Evolutionary conservation across 2,888 invertebrate species (phyloP).

Genomic region (Aleiodes leptofemur): DNA sequence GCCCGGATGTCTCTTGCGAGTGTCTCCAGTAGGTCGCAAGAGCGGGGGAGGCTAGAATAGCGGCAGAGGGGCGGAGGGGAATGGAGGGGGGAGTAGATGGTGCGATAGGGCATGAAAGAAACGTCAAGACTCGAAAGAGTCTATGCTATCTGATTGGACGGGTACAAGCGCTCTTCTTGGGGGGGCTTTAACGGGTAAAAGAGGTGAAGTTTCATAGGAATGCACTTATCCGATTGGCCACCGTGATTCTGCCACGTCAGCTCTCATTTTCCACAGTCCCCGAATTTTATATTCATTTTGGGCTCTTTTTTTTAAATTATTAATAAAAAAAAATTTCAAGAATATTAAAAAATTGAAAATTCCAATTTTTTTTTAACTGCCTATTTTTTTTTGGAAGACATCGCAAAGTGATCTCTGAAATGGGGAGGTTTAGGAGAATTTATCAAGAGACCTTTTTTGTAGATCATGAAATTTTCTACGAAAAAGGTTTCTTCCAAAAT

Average conservation of each 20-base stretch:
- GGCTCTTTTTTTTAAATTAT: too few relatives aligned
- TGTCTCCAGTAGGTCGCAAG: conserved; percentile 38
- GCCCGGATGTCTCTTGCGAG: conserved; percentile 34
- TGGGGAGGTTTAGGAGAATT: too few relatives aligned
- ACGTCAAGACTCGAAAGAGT: conserved; percentile 67
- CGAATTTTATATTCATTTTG: conserved; percentile 24
- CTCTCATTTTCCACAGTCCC: conserved; percentile 51
- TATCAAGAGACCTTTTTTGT: too few relatives aligned
- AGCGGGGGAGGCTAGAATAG: conserved; percentile 36
- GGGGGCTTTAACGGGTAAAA: conserved; percentile 45
- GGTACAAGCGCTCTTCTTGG: conserved; percentile 57
- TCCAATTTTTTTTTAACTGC: too few relatives aligned
- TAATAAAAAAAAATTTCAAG: too few relatives aligned
- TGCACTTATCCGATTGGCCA: conserved; percentile 75
- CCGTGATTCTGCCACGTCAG: conserved; percentile 71
- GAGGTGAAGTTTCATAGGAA: conserved; percentile 65
- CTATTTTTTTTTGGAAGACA: too few relatives aligned
- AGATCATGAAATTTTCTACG: too few relatives aligned
- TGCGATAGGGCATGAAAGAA: conserved; percentile 73
- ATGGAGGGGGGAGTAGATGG: conserved; percentile 64
- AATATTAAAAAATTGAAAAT: too few relatives aligned
- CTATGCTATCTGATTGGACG: conserved; percentile 72
- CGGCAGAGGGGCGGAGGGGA: conserved; percentile 51
- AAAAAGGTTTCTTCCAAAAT: too few relatives aligned
- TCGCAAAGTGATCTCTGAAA: too few relatives aligned